Base-by-base conservation (phyloP, 2,888 invertebrate species). In the Busseola fusca region DNA sequence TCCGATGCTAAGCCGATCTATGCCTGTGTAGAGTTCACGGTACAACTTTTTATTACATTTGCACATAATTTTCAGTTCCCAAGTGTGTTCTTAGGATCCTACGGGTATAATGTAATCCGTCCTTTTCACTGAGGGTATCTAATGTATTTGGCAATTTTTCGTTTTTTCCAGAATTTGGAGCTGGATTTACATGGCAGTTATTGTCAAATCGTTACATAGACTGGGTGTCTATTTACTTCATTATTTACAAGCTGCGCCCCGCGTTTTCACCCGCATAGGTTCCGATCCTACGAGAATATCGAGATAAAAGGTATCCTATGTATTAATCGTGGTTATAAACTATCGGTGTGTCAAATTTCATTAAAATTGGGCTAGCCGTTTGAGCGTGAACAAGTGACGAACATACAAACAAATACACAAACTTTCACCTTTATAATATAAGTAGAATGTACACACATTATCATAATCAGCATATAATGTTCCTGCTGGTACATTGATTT, bases 41-140 rank as follows among this genome's bases (percentile, higher is more conserved):
- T 65, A 69, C 72, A 84, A 75, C 68, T 71, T 82, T 75, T 72
- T 76, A 72, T 74, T 73, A 80, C 76, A 69, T 80, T 80, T 84
- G 64, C 70, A 64, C 80, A 84, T 80, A 83, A 84, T 78, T 76
- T 64, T 37, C 50, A 71, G 64, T 71, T 66, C 59, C 45, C 59
- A 60, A 72, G 71, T 84, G 73, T 84, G 63, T 74, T 74, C 68
- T 75, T 83, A 77, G 80, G 85, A 79, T 63, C 48, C 58, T 30
- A 25, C 25, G 42, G 48, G 64, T 65, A 65, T 81, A 72, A 72
- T 81, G 71, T 65, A 81, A 68, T 68, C 65, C 72, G 56, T 37
- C 72, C 78, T 68, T 67, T 76, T 63, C 27, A 52, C 40, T 25
- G 45, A 21, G 10, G 37, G 54, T 25, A 30, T 54, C 40, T 65